phyloP scores from a whole-genome alignment of 2,888 invertebrate species.

The Sericinus montela region DNA sequence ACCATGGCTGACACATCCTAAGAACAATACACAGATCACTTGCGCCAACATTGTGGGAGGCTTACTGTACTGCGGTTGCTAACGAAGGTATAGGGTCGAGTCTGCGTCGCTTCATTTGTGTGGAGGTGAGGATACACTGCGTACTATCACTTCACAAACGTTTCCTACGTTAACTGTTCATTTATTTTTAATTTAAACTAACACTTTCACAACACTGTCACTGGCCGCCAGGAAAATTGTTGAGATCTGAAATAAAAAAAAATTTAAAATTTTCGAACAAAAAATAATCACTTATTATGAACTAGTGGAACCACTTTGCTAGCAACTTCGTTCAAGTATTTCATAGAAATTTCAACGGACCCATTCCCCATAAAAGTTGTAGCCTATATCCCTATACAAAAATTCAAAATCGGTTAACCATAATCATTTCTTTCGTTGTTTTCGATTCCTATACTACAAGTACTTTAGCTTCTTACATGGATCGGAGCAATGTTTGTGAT shows the following conservation, averaged over 20 bases:
- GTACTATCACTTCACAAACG: not conserved
- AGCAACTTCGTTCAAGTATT: too few relatives aligned
- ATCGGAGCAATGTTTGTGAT: too few relatives aligned
- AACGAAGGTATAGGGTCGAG: constrained; percentile 29
- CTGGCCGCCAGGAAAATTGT: not conserved
- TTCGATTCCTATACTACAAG: too few relatives aligned
- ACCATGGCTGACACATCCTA: constrained; percentile 52
- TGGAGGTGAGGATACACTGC: constrained; percentile 19
- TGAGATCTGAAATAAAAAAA: constrained; percentile 16
- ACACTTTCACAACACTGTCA: constrained; percentile 11
- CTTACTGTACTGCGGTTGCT: constrained; percentile 42
- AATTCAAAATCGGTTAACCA: too few relatives aligned
- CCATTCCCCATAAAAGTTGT: too few relatives aligned
- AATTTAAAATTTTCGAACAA: not conserved
- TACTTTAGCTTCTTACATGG: too few relatives aligned
- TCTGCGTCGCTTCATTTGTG: constrained; percentile 69
- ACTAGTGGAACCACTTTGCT: too few relatives aligned
- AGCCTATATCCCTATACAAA: too few relatives aligned
- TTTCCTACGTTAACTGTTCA: not conserved
- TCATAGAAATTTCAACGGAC: too few relatives aligned
- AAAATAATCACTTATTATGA: too few relatives aligned
- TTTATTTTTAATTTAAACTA: not conserved
- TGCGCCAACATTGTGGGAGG: constrained; percentile 40
- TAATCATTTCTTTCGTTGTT: too few relatives aligned
- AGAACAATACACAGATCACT: constrained; percentile 38